These are phyloP conservation scores for Lophotriccus pileatus DNA, from an alignment of 2,797 vertebrate genomes.

Conservation along the genomic window DNA sequence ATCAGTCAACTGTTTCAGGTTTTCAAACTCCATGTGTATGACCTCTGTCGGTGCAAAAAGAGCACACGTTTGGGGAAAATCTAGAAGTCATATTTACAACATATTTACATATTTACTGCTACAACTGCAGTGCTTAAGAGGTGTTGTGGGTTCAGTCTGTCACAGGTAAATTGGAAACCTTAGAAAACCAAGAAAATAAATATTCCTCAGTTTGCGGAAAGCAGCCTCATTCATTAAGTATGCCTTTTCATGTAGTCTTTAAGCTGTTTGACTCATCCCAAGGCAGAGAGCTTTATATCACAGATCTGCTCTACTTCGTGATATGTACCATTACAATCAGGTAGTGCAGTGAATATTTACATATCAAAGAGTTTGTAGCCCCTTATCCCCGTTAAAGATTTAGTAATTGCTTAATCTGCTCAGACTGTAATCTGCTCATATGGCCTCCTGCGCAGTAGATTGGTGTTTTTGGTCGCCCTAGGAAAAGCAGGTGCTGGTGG, in stretches of 20 bases:
- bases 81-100: neutral
- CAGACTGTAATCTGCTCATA: slow-evolving; percentile 82
- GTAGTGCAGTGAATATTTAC: neutral
- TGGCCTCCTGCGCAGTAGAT: slow-evolving; percentile 78
- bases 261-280: neutral
- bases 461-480: slow-evolving; percentile 79
- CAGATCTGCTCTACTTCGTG: neutral
- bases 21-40: fast-evolving
- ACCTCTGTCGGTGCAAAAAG: neutral
- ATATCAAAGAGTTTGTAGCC: neutral
- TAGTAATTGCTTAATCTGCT: slow-evolving; percentile 87
- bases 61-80: fast-evolving
- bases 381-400: slow-evolving; percentile 76
- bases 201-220: neutral
- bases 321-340: neutral
- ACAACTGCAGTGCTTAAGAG: neutral
- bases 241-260: neutral
- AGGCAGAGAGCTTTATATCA: neutral
- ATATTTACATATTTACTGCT: too few species aligned
- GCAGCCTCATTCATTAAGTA: neutral
- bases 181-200: neutral
- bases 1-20: neutral
- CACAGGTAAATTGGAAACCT: neutral
- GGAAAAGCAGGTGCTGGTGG: slow-evolving; percentile 79
- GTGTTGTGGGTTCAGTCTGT: neutral